Conservation (phyloP, 2,113 vertebrate genomes). For the Sinocyclocheilus anophthalmus region DNA sequence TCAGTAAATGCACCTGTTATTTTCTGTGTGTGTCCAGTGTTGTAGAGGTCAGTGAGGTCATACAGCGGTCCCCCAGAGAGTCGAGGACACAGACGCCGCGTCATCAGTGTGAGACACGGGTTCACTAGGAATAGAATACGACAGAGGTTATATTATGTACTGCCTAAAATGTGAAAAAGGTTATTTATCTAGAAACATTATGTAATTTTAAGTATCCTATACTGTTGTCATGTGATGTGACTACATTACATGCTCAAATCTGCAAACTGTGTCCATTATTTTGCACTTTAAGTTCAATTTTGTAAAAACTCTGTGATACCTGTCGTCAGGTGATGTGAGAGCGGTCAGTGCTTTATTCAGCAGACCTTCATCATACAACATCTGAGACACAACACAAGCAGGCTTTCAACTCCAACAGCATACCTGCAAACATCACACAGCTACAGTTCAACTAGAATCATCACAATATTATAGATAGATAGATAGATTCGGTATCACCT, state of each 20-base stretch:
- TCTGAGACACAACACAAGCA: slow-evolving; percentile 67
- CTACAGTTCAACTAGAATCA: not conserved
- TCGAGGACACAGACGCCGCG: slow-evolving; percentile 71
- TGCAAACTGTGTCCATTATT: not conserved
- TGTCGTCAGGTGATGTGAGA: slow-evolving; percentile 58
- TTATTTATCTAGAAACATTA: not conserved
- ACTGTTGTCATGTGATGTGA: not conserved
- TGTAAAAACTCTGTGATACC: slow-evolving; percentile 14
- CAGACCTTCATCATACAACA: slow-evolving; percentile 74
- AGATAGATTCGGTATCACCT: slow-evolving; percentile 60
- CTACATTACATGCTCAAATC: not conserved
- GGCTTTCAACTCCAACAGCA: slow-evolving; percentile 77
- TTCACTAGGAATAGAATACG: slow-evolving; percentile 53
- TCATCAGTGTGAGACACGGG: slow-evolving; percentile 65
- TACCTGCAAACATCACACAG: slow-evolving; percentile 65
- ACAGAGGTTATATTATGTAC: not conserved
- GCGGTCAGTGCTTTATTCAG: slow-evolving; percentile 69
- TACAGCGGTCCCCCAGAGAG: slow-evolving; percentile 80
- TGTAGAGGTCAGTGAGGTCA: slow-evolving; percentile 75
- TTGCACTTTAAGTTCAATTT: not conserved
- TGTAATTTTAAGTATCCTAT: not conserved
- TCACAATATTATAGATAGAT: not conserved
- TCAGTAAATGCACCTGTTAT: slow-evolving; percentile 71
- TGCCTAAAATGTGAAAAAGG: not conserved
- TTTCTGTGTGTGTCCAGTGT: slow-evolving; percentile 79